Evolutionary conservation across 1,140 invertebrate species (phyloP), one percentile per base, ranked within the genome.

Genomic region (Bicyclus anynana): DNA sequence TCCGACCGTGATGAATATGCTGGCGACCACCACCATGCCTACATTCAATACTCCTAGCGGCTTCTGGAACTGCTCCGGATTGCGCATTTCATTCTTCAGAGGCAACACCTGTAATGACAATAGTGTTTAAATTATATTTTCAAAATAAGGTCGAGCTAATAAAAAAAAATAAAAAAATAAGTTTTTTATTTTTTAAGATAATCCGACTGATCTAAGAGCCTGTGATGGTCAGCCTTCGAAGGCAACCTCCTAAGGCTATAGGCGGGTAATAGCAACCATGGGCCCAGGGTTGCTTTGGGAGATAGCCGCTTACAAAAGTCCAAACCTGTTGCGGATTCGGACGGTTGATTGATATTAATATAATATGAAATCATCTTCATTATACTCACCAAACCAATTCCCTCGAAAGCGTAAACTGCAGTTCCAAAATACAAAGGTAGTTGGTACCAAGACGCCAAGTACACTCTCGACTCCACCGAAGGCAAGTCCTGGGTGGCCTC

Each of bases 21-120:
- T 51, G 1, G 92, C 93, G 0, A 97, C 95, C 16, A 94, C 89
- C 0, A 93, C 79, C 96, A 97, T 97, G 33, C 95, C 94, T 2
- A 94, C 91, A 76, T 97, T 97, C 5, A 98, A 80, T 0, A 98
- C 95, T 0, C 97, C 96, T 3, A 93, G 76, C 2, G 91, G 87
- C 57, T 92, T 94, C 50, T 92, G 92, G 81, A 98, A 97, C 55
- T 92, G 91, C 57, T 90, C 86, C 0, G 95, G 94, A n/a, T 91
- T 91, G 65, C 91, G 92, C 96, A 98, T 97, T 76, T 96, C 94
- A 72, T 97, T 97, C 84, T 97, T 95, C 66, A 98, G 76, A 0
- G 97, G 97, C 60, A 98, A 88, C 35, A 97, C 93, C 95, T 96
- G 61, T 40, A 72, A 37, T 1, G 23, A 21, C 2, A 12, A 40